Conservation (phyloP, 1,140 invertebrate species). For the Aricia agestis region DNA sequence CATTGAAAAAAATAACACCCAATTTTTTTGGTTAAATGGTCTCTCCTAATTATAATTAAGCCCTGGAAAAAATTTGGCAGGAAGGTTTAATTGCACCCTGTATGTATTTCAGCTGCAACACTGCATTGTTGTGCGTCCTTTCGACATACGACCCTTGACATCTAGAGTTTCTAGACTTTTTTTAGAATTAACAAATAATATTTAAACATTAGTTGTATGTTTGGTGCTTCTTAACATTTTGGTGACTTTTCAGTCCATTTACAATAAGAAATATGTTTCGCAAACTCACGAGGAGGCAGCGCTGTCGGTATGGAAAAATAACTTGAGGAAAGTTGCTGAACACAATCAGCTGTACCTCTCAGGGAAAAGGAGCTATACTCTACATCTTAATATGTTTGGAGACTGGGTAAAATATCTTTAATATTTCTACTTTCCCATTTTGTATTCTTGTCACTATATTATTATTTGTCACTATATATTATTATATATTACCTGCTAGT, state of each 20-base stretch:
- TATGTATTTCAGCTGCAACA: no score
- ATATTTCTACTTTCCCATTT: neutral
- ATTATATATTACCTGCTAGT: no score
- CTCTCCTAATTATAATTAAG: no score
- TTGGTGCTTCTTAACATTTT: neutral
- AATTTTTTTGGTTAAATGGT: no score
- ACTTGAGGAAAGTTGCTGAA: slow-evolving; percentile 72
- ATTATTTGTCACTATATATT: no score
- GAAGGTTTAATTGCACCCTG: no score
- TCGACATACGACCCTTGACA: no score
- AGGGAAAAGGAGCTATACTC: slow-evolving; percentile 78
- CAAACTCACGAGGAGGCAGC: slow-evolving; percentile 57
- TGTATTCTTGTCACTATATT: neutral
- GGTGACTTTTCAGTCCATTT: slow-evolving; percentile 54
- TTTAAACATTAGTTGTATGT: neutral
- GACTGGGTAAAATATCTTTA: slow-evolving; percentile 76
- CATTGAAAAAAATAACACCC: no score
- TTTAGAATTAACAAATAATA: no score
- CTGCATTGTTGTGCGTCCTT: no score
- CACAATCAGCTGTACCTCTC: slow-evolving; percentile 78
- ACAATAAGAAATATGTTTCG: slow-evolving; percentile 74
- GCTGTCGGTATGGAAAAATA: slow-evolving; percentile 74
- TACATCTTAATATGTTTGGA: slow-evolving; percentile 81
- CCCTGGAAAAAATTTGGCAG: no score
- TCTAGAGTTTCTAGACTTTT: no score